These are phyloP conservation scores for Cynaeus angustus DNA, from an alignment of 2,888 invertebrate species.

Conservation along the genomic window DNA sequence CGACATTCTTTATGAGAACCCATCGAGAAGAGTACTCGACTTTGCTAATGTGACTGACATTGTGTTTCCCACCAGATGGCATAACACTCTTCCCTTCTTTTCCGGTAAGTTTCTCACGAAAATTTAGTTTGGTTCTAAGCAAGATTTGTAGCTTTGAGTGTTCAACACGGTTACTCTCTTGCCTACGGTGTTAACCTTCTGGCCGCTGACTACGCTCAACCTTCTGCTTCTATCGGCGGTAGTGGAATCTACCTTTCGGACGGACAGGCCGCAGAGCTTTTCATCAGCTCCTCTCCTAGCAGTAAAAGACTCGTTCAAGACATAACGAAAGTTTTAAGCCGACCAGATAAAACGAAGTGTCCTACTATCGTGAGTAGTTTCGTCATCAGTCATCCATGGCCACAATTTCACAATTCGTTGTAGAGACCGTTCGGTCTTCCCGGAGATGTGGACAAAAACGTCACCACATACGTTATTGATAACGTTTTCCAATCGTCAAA, in stretches of 20 bases:
- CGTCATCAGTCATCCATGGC: no score
- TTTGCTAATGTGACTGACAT: constrained; percentile 55
- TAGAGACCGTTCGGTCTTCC: constrained; percentile 46
- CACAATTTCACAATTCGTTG: not conserved
- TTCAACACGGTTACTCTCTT: constrained; percentile 58
- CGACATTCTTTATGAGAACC: constrained; percentile 57
- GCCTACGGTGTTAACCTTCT: constrained; percentile 60
- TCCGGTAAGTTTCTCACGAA: constrained; percentile 54
- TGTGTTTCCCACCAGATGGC: constrained; percentile 57
- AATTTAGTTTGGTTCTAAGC: not conserved
- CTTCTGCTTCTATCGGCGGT: constrained; percentile 56
- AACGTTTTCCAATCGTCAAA: constrained; percentile 52
- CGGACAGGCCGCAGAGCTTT: constrained; percentile 51
- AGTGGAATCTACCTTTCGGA: constrained; percentile 58
- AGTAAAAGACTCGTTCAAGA: constrained; percentile 49
- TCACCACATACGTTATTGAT: constrained; percentile 50
- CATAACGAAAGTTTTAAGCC: not conserved
- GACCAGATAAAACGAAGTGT: not conserved
- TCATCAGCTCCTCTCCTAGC: constrained; percentile 50
- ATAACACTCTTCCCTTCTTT: constrained; percentile 56
- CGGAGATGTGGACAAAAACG: constrained; percentile 7
- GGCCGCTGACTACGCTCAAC: constrained; percentile 57
- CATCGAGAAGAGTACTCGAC: constrained; percentile 54
- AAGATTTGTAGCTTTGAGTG: constrained; percentile 54
- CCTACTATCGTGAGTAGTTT: not conserved